These are phyloP conservation scores for Camponotus pennsylvanicus DNA, from an alignment of 1,140 invertebrate species.

Conservation along the genomic window DNA sequence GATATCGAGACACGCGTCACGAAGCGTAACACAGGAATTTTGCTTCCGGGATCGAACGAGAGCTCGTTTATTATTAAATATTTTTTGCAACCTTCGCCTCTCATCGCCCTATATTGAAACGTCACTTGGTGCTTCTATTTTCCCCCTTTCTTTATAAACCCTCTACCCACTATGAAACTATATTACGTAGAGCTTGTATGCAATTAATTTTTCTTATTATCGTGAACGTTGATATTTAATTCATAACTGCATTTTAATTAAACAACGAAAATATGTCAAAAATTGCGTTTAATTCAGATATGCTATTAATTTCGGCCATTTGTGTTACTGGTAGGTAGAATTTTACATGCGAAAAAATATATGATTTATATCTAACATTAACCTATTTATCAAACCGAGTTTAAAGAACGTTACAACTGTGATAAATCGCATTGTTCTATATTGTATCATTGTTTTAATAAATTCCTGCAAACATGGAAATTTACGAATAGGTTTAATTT, in stretches of 20 bases:
- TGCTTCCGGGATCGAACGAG: conserved; percentile 40
- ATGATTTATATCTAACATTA: conserved; percentile 14
- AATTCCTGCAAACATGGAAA: conserved; percentile 22
- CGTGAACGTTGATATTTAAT: background rate
- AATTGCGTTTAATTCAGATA: conserved; percentile 12
- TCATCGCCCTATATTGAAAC: conserved; percentile 14
- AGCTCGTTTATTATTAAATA: conserved; percentile 48
- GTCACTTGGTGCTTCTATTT: background rate
- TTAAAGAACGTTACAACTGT: conserved; percentile 38
- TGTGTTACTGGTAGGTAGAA: conserved; percentile 43
- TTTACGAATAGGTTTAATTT: conserved; percentile 41
- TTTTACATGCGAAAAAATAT: conserved; percentile 37
- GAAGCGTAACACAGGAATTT: conserved; percentile 54
- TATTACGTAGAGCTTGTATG: background rate
- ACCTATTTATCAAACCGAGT: conserved; percentile 35
- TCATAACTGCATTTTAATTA: conserved; percentile 17
- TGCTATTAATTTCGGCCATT: conserved; percentile 15
- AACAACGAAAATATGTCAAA: background rate
- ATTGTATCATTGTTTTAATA: conserved; percentile 30
- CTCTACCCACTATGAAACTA: background rate
- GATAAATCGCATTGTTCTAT: conserved; percentile 44
- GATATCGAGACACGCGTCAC: conserved; percentile 51
- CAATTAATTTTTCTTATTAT: background rate
- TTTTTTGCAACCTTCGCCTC: conserved; percentile 9
- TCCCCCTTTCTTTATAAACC: background rate